Evolutionary conservation across 1,140 invertebrate species (phyloP), one percentile per base, ranked within the genome.

Genomic region (Drosophila ogumai): DNA sequence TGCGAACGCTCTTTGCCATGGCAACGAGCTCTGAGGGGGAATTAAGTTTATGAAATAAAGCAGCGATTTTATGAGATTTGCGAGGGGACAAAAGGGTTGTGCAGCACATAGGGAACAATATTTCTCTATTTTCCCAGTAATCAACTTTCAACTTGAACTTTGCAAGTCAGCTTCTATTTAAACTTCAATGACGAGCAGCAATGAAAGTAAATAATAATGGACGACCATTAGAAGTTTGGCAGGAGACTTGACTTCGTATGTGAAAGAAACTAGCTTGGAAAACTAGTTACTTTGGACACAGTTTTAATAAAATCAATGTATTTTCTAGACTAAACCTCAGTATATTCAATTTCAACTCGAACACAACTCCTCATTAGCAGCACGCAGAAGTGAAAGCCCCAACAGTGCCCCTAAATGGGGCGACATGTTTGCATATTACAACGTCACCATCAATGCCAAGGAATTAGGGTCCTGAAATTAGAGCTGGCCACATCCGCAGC

Each of bases 1-100:
- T 68, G 64, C 67, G 32, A 72, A 50, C 25, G 36, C 43, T 49
- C n/a, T 57, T 36, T 71, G 52, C 8, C 69, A 73, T 73, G 67
- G 52, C 52, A 59, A 72, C 66, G 38, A 74, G 58, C 36, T 55
- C 12, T 31, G 55, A 36, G 38, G 9, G 22, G 38, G 10, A 60
- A 52, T 44, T 61, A 61, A 63, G 57, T 72, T 49, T 61, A 57
- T 65, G 41, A 49, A 71, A 43, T 41, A 59, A 32, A 9, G 38
- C 44, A 19, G 31, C 46, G 66, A 59, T 72, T 72, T 72, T 49
- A 56, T 59, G 34, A 49, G 44, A 54, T 67, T 67, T 68, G 13
- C 12, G 10, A 36, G 9, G 32, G 56, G 31, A 44, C n/a, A 38
- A 52, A 52, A 22, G 60, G 28, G 17, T 31, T 34, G 15, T 43